Evolutionary conservation across 1,140 invertebrate genomes (phyloP).

Genomic region (Tetranychus urticae): DNA sequence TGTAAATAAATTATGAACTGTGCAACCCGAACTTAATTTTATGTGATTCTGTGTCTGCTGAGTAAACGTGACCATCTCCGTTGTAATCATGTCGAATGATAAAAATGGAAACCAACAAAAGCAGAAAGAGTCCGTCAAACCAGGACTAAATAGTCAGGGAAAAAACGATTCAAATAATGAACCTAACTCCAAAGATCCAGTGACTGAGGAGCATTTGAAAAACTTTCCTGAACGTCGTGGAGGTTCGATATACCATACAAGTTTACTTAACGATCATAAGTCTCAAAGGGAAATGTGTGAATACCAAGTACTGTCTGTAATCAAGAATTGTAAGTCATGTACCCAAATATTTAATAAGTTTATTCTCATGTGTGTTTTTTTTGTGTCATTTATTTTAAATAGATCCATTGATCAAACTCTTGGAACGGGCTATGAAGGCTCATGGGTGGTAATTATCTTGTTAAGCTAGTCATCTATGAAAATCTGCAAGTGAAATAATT

Average conservation of each 20-base stretch:
- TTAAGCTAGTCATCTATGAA: neutral
- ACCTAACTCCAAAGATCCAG: neutral
- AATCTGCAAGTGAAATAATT: neutral
- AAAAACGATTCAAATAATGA: too few relatives aligned
- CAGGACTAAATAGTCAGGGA: too few relatives aligned
- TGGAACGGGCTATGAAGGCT: conserved; percentile 3
- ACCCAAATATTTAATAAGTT: too few relatives aligned
- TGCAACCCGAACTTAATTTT: too few relatives aligned
- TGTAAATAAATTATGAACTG: too few relatives aligned
- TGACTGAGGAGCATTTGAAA: neutral
- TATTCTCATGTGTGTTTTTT: too few relatives aligned
- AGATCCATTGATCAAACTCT: conserved; percentile 7
- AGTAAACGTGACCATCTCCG: too few relatives aligned
- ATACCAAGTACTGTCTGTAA: neutral
- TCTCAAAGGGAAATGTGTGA: neutral
- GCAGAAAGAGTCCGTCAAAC: too few relatives aligned
- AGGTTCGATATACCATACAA: neutral
- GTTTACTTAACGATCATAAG: neutral
- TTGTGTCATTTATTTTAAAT: neutral
- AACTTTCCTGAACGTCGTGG: conserved; percentile 4
- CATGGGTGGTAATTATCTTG: conserved; percentile 5
- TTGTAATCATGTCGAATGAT: too few relatives aligned
- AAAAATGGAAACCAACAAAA: too few relatives aligned
- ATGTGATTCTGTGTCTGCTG: too few relatives aligned
- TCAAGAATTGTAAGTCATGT: neutral